phyloP scores from a whole-genome alignment of 2,888 invertebrate genomes.

The Atrina japonica region DNA sequence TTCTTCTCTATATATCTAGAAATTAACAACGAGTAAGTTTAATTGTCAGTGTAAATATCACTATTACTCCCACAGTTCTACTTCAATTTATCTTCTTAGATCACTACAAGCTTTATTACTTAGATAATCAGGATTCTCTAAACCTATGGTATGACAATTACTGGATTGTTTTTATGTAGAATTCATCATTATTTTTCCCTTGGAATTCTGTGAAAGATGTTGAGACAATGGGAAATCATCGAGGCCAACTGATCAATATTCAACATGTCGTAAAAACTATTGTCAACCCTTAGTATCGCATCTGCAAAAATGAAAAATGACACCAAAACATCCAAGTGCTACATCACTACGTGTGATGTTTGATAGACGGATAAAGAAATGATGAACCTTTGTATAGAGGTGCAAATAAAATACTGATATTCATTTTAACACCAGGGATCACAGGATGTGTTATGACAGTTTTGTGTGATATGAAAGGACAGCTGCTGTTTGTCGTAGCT shows the following conservation, averaged over 20 bases:
- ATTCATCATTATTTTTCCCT: constrained; percentile 3
- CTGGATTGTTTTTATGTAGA: too few relatives aligned
- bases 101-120: too few relatives aligned
- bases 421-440: background rate
- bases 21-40: too few relatives aligned
- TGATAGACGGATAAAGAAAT: background rate
- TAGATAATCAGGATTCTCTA: too few relatives aligned
- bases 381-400: background rate
- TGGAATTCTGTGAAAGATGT: background rate
- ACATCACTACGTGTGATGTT: background rate
- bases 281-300: constrained; percentile 1
- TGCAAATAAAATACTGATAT: background rate
- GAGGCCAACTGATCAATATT: constrained; percentile 5
- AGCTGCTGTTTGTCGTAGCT: too few relatives aligned
- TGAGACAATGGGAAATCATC: background rate
- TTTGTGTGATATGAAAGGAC: too few relatives aligned
- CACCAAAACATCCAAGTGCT: background rate
- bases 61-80: too few relatives aligned
- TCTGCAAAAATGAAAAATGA: background rate
- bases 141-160: too few relatives aligned
- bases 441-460: background rate
- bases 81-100: too few relatives aligned
- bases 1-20: too few relatives aligned
- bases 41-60: too few relatives aligned
- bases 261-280: constrained; percentile 5